Percentiles rank a stretch among this genome's conserved stretches.
phyloP scores from a whole-genome alignment of 1,140 invertebrate genomes.

The Carposina sasakii region DNA sequence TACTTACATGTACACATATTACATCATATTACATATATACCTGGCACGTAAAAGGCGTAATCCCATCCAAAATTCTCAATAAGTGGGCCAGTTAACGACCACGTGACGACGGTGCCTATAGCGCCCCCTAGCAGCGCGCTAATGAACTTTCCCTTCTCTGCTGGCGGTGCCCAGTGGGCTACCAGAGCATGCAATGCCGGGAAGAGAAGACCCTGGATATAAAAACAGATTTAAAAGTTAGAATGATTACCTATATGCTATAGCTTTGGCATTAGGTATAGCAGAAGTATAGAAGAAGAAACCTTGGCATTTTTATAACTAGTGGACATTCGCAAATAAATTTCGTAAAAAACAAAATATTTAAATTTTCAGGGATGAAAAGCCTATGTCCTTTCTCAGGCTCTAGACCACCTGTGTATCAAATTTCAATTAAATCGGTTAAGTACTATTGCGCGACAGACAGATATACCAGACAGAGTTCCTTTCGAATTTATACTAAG shows the following conservation, averaged over 20 bases:
- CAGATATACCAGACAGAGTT: no score
- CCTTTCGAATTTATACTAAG: no score
- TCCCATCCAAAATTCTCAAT: slow-evolving; percentile 80
- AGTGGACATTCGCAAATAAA: no score
- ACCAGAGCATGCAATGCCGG: slow-evolving; percentile 82
- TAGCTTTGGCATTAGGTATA: neutral
- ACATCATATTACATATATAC: slow-evolving; percentile 48
- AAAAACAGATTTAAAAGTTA: no score
- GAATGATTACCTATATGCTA: slow-evolving; percentile 1
- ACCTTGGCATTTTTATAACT: neutral
- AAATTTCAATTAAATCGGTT: no score
- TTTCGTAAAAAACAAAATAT: no score
- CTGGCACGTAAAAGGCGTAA: slow-evolving; percentile 82
- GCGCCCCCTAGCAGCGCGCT: slow-evolving; percentile 82
- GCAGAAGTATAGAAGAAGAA: neutral
- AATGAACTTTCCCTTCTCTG: slow-evolving; percentile 83
- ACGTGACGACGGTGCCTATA: slow-evolving; percentile 84
- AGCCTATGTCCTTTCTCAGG: no score
- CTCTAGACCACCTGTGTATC: no score
- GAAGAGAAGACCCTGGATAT: slow-evolving; percentile 79
- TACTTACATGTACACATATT: no score
- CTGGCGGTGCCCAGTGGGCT: slow-evolving; percentile 82
- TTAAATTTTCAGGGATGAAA: no score
- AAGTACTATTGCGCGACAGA: no score
- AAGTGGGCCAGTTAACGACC: slow-evolving; percentile 78